Evolutionary conservation across 2,888 invertebrate species (phyloP).

Genomic region (Teleiodes luculella): DNA sequence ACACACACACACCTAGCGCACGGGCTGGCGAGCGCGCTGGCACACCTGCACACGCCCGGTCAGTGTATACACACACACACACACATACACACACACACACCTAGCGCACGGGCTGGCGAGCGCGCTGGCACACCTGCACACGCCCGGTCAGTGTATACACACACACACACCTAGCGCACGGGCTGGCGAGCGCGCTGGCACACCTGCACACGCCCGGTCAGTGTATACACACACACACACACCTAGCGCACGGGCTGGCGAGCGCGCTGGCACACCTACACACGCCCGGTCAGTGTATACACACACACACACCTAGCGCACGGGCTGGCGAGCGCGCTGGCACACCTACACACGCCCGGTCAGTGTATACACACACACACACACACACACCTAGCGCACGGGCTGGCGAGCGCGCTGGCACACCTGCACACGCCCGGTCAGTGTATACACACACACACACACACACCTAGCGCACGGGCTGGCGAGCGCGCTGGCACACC

Average conservation of each 20-base stretch:
- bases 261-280: slow-evolving; percentile 92
- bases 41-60: slow-evolving; percentile 90
- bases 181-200: slow-evolving; percentile 89
- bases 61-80: slow-evolving; percentile 35
- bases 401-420: slow-evolving; percentile 89
- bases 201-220: slow-evolving; percentile 88
- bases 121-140: slow-evolving; percentile 92
- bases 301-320: slow-evolving; percentile 84
- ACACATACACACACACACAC: no score
- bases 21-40: slow-evolving; percentile 88
- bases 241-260: slow-evolving; percentile 89
- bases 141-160: slow-evolving; percentile 74
- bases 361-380: slow-evolving; percentile 35
- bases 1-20: slow-evolving; percentile 88
- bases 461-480: slow-evolving; percentile 88
- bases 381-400: slow-evolving; percentile 88
- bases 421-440: slow-evolving; percentile 88
- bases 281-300: slow-evolving; percentile 77
- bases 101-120: slow-evolving; percentile 90
- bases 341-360: slow-evolving; percentile 90
- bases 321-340: slow-evolving; percentile 88
- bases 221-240: slow-evolving; percentile 61
- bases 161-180: slow-evolving; percentile 86
- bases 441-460: slow-evolving; percentile 43
- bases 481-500: slow-evolving; percentile 89